Evolutionary conservation across 2,888 invertebrate species (phyloP), one percentile per base, ranked within the genome.

Genomic region (Drosophila putrida): DNA sequence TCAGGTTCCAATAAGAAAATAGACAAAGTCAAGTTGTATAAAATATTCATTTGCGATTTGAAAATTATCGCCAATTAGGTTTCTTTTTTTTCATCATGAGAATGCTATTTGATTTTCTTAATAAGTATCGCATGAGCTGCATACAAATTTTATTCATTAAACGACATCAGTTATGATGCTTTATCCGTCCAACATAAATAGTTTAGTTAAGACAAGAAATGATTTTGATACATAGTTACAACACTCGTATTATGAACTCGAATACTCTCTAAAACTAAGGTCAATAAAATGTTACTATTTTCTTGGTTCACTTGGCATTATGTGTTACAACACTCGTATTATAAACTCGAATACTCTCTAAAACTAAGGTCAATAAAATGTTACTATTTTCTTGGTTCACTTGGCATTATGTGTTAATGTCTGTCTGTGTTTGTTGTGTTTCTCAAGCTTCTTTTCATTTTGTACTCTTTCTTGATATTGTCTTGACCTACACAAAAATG

Each of bases 391-490:
- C 25, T 59, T 71, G 44, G 28, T 77, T 69, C 33, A 51, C 33
- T 59, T 70, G 76, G 61, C 62, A 66, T 64, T 58, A 15, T 38
- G 15, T 46, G 39, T 41, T 6, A n/a, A 13, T 49, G 11, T 11
- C 46, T 63, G 63, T 46, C 31, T 50, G 39, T 15, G 15, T 15
- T 39, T 39, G 9, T 39, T 15, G 38, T 9, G 9, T 15, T 39
- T 39, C 15, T 38, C 58, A 58, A 72, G 62, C 51, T 59, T 44
- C 27, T 59, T 50, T 41, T 43, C 15, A 36, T 44, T 78, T 75
- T 75, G 75, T 75, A 75, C 75, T 75, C 47, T 75, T 70, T 75
- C 47, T 75, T 70, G 39, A 65, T 63, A 71, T 71, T 62, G 71
- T 70, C 71, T 58, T 25, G 64, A 13, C 57, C 35, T 46, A 20